Base-by-base conservation (phyloP, 2,797 vertebrate genomes). In the Chiloscyllium punctatum region DNA sequence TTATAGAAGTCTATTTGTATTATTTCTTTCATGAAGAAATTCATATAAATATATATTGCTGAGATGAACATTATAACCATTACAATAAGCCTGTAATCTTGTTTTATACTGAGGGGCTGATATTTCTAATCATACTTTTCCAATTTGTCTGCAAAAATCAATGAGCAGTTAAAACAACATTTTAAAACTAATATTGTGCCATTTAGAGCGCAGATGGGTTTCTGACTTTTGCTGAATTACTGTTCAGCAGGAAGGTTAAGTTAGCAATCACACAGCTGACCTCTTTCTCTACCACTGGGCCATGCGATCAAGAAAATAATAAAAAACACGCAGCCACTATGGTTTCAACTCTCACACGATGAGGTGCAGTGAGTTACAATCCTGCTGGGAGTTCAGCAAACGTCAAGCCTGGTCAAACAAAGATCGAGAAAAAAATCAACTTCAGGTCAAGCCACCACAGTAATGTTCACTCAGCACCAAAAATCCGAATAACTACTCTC, bases 261-360 rank as follows among this genome's bases (percentile, higher is more conserved):
- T 95, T 95, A 74, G 94, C 94, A 95, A 95, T 95, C 94, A 95
- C 71, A 95, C 94, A 95, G 71, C 48, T 95, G 94, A 95, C 94
- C 94, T 95, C 48, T 77, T 95, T 57, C 94, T 53, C 16, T 77
- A 71, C 94, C 53, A 57, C 48, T 95, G 69, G 69, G 71, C 94
- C 72, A n/a, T 95, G 33, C 11, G 94, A 95, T 95, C 74, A 95
- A 53, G 94, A 95, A 77, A 95, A 95, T 95, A 77, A 95, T 95
- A 77, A 95, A 74, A 77, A 1, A 33, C 18, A 95, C 53, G 57
- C 72, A 42, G 77, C 48, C 53, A 51, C 94, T n/a, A 48, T 95
- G 94, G 94, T 77, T 16, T 51, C 23, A 77, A 57, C 48, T 51
- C 94, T 95, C 94, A n/a, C 69, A 57, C 25, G 18, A 30, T 15